A percentile compares a stretch with the other conserved stretches of the same genome.
These are phyloP conservation scores for Serripes groenlandicus DNA, from an alignment of 2,888 invertebrate species.

Conservation along the genomic window DNA sequence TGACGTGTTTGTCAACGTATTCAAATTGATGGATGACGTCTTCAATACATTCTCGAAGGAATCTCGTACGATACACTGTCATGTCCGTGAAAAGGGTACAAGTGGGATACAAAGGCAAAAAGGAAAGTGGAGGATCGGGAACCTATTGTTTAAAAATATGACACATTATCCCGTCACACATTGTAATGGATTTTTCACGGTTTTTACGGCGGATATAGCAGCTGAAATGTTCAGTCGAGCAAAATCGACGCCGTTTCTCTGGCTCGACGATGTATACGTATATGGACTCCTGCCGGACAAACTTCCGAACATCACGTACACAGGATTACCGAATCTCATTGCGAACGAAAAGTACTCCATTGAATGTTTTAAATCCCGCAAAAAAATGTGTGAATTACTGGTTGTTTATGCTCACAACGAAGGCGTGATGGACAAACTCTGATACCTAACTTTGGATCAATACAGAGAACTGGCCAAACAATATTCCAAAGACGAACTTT, in stretches of 20 bases:
- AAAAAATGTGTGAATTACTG: conserved; percentile 65
- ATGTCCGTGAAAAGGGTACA: conserved; percentile 71
- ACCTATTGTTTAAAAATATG: conserved; percentile 75
- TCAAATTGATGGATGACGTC: conserved; percentile 70
- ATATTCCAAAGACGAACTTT: conserved; percentile 44
- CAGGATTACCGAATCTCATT: conserved; percentile 93
- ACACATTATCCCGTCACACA: conserved; percentile 81
- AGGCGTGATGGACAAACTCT: conserved; percentile 71
- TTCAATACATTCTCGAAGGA: conserved; percentile 68
- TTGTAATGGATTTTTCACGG: conserved; percentile 83
- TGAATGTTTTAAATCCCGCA: conserved; percentile 66
- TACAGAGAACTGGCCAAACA: conserved; percentile 57
- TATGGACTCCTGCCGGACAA: conserved; percentile 82
- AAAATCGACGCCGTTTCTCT: conserved; percentile 83
- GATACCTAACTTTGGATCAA: conserved; percentile 69
- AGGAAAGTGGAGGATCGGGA: conserved; percentile 77
- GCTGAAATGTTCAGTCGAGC: conserved; percentile 79
- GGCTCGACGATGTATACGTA: conserved; percentile 85
- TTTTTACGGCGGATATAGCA: conserved; percentile 79
- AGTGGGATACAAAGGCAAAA: conserved; percentile 72
- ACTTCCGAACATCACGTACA: conserved; percentile 72
- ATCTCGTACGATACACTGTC: conserved; percentile 72
- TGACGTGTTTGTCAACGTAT: conserved; percentile 80
- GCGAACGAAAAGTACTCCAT: conserved; percentile 88
- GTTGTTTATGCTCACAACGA: conserved; percentile 68